A percentile compares a stretch with the other conserved stretches of the same genome.
phyloP scores from a whole-genome alignment of 2,113 vertebrate species.

The Sporophila hypoxantha region DNA sequence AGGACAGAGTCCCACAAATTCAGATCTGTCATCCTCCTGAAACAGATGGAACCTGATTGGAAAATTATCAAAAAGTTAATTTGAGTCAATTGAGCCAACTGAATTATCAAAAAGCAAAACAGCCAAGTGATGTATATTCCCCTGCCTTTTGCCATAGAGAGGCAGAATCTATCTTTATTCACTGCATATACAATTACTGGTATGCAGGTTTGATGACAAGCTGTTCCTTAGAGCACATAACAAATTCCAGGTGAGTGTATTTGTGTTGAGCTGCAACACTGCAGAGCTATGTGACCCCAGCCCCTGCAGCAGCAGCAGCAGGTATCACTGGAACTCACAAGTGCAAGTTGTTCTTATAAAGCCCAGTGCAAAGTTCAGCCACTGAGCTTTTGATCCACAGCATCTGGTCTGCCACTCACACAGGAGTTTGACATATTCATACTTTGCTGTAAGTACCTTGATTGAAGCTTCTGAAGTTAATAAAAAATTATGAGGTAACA shows the following conservation, averaged over 20 bases:
- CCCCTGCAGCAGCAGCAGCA: background rate
- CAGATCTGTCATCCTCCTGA: background rate
- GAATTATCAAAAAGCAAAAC: background rate
- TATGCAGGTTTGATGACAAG: background rate
- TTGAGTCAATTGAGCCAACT: background rate
- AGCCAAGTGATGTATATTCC: background rate
- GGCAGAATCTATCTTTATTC: background rate
- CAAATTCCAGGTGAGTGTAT: background rate
- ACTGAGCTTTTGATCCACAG: background rate
- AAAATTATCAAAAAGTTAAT: background rate
- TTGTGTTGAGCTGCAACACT: background rate
- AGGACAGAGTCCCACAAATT: background rate
- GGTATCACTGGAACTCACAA: background rate
- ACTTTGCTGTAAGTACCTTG: background rate
- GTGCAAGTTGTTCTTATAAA: background rate
- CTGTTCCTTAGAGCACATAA: background rate
- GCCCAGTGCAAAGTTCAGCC: background rate
- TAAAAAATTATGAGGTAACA: background rate
- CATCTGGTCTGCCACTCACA: background rate
- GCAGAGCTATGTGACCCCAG: background rate
- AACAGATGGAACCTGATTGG: background rate
- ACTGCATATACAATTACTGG: background rate
- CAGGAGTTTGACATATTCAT: background rate
- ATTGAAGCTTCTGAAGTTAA: background rate
- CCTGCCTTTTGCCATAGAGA: background rate